Percentiles rank a stretch among this genome's conserved stretches.
These are phyloP conservation scores for Yponomeuta sedellus DNA, from an alignment of 2,888 invertebrate species.

Conservation along the genomic window DNA sequence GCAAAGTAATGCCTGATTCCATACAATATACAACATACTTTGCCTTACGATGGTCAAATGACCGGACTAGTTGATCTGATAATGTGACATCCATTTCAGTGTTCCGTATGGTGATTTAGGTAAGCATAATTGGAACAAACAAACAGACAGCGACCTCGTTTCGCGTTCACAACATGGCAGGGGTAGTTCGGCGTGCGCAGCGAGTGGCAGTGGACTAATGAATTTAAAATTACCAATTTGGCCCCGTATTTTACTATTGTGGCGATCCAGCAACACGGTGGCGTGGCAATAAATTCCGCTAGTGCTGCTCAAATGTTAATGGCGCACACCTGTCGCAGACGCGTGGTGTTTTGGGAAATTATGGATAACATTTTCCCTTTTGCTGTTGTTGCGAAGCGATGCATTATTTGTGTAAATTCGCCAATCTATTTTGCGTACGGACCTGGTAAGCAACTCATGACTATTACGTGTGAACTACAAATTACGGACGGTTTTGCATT, in stretches of 20 bases:
- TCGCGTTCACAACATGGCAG: not conserved
- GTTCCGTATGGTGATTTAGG: too few species aligned
- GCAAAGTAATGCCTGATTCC: too few species aligned
- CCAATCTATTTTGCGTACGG: not conserved
- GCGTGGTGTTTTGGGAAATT: constrained; percentile 27
- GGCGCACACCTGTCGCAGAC: constrained; percentile 35
- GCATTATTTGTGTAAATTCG: not conserved
- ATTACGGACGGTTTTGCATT: too few species aligned
- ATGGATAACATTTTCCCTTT: constrained; percentile 25
- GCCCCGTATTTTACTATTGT: constrained; percentile 7
- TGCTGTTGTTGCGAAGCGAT: constrained; percentile 23
- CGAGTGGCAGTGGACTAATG: constrained; percentile 5
- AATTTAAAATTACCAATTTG: constrained; percentile 10
- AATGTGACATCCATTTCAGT: too few species aligned
- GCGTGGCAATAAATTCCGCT: constrained; percentile 34
- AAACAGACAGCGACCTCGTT: not conserved
- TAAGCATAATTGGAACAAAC: too few species aligned
- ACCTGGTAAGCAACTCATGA: not conserved
- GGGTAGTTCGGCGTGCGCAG: not conserved
- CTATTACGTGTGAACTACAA: too few species aligned
- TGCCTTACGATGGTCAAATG: too few species aligned
- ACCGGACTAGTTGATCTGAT: too few species aligned
- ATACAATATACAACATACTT: too few species aligned
- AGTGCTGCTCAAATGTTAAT: constrained; percentile 36
- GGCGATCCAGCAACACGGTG: constrained; percentile 15